A percentile compares a stretch with the other conserved stretches of the same genome.
Conservation (phyloP, 1,140 invertebrate species). For the Drosophila pandora region DNA sequence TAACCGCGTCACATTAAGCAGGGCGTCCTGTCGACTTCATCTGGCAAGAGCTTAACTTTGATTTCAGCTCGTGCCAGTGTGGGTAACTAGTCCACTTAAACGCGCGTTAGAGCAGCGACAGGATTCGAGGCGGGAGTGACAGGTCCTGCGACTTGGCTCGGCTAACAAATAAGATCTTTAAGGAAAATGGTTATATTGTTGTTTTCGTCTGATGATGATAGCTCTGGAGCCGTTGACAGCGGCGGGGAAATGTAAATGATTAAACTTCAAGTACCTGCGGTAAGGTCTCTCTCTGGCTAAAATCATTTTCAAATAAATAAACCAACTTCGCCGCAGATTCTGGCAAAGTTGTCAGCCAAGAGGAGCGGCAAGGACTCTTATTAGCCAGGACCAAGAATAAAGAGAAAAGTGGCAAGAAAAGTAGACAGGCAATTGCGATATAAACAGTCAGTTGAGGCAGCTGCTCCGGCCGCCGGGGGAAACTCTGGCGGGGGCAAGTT, state of each 20-base stretch:
- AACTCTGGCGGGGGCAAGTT: neutral
- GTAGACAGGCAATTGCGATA: conserved; percentile 69
- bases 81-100: conserved; percentile 76
- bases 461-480: conserved; percentile 10
- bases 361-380: conserved; percentile 45
- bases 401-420: conserved; percentile 32
- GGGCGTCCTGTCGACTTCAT: conserved; percentile 47
- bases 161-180: conserved; percentile 2
- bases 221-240: conserved; percentile 27
- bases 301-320: conserved; percentile 78
- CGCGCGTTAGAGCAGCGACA: conserved; percentile 63
- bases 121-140: conserved; percentile 37
- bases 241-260: conserved; percentile 62
- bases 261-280: conserved; percentile 71
- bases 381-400: conserved; percentile 50
- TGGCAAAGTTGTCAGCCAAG: conserved; percentile 41
- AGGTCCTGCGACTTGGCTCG: conserved; percentile 9
- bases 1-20: conserved; percentile 62
- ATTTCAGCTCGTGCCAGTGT: conserved; percentile 32
- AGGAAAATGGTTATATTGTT: conserved; percentile 35
- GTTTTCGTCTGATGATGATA: conserved; percentile 12
- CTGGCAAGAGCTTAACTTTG: conserved; percentile 49
- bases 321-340: conserved; percentile 40
- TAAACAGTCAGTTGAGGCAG: conserved; percentile 63
- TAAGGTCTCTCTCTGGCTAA: conserved; percentile 21